Base-by-base conservation (phyloP, 2,888 invertebrate genomes). In the Orthosia incerta region DNA sequence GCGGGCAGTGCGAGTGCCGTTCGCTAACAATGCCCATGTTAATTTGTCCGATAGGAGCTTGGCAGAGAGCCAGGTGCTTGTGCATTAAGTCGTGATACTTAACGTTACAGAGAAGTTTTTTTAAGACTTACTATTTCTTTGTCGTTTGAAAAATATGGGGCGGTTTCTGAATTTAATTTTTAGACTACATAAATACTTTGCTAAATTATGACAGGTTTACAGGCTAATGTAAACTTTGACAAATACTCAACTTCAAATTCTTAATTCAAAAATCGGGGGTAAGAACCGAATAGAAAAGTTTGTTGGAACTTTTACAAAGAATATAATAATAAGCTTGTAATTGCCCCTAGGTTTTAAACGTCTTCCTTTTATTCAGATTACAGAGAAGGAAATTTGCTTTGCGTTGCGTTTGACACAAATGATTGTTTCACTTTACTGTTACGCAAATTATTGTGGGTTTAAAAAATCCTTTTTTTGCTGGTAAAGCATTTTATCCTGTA, bases 41-140 rank as follows among this genome's bases (percentile, higher is more conserved):
- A 80, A 84, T 80, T 79, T 74, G 74, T 80, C 71, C 53, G 85
- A 80, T 80, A 84, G 75, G 79, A 66, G 68, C 63, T 51, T 84
- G 84, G 84, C 84, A 61, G 51, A 4, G 51, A 23, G 82, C 84
- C 85, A 80, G 73, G 26, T 15, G 11, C 60, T 70, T 55, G 51
- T 51, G 64, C 69, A 26, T 64, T 65, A 69, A 71, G 48, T 53
- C 63, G 16, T 11, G 50, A 31, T 20, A 59, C 71, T 76, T 68
- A 61, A 55, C 53, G 26, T 51, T 48, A 13, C 16, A 50, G 26
- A 15, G 13, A 48, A 26, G 31, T n/a, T 70, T 63, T 59, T 16
- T 62, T 66, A 39, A 70, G 20, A 55, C 62, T 59, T n/a, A n/a
- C 15, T 57, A 11, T 13, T 76, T 53, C 9, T 48, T 39, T 64